Conservation (phyloP, 2,797 vertebrate species). For the Brachyrhaphis roseni region DNA sequence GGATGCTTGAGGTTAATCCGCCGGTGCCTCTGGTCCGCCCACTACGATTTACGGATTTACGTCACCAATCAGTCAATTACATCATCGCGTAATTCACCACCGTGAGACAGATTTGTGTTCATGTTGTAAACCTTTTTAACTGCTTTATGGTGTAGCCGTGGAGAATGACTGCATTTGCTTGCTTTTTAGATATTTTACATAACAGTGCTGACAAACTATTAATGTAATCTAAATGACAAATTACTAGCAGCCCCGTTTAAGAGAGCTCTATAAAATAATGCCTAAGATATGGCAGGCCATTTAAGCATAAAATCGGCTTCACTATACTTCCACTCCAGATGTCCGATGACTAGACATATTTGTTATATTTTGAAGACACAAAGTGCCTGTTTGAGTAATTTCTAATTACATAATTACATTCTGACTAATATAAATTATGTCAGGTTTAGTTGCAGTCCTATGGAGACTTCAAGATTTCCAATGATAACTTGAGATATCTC, state of each 20-base stretch:
- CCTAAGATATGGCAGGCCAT: no score
- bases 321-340: no score
- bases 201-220: not conserved
- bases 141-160: not conserved
- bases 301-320: no score
- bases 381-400: no score
- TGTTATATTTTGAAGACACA: no score
- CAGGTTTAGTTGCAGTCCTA: no score
- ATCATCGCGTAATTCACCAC: not conserved
- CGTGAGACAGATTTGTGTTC: not conserved
- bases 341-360: no score
- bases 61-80: constrained; percentile 28
- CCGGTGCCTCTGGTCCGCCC: constrained; percentile 8
- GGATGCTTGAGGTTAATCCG: constrained; percentile 1
- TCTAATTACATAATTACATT: no score
- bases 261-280: not conserved
- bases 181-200: not conserved
- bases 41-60: constrained; percentile 30
- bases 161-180: not conserved
- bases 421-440: no score
- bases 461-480: no score
- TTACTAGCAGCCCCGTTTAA: not conserved
- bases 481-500: no score
- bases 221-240: not conserved
- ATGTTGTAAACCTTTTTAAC: not conserved